Evolutionary conservation across 1,140 invertebrate genomes (phyloP).

Genomic region (Neuroterus valhalla): DNA sequence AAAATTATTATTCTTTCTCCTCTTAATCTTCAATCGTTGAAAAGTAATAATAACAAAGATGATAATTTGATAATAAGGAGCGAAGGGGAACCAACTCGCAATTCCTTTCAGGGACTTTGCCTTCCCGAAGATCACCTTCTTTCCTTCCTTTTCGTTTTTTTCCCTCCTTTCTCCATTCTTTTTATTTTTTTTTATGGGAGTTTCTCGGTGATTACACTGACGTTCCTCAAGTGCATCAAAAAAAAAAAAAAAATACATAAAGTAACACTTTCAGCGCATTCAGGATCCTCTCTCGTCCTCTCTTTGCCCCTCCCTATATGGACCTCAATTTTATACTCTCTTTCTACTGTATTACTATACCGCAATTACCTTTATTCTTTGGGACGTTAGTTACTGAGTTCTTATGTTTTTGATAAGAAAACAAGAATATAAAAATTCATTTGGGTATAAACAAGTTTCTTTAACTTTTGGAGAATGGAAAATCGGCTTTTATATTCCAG

Average conservation of each 20-base stretch:
- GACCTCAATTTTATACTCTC: slow-evolving; percentile 5
- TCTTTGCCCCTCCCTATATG: not conserved
- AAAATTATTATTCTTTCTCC: slow-evolving; percentile 1
- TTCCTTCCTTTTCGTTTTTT: not conserved
- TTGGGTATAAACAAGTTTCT: no score
- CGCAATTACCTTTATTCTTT: slow-evolving; percentile 38
- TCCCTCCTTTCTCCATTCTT: not conserved
- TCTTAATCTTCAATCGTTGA: not conserved
- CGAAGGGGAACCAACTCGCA: not conserved
- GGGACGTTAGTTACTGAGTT: slow-evolving; percentile 41
- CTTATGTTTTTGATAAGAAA: no score
- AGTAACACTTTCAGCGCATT: not conserved
- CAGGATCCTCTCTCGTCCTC: not conserved
- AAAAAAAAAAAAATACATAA: slow-evolving; percentile 4
- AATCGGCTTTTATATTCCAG: no score
- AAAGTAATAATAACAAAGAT: slow-evolving; percentile 12
- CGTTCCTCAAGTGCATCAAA: slow-evolving; percentile 3
- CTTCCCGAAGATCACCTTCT: not conserved
- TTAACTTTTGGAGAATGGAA: slow-evolving; percentile 47
- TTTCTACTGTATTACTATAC: slow-evolving; percentile 12
- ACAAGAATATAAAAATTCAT: no score
- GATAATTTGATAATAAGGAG: slow-evolving; percentile 16
- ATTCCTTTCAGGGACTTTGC: not conserved
- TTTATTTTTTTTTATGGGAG: not conserved
- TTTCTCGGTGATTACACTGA: slow-evolving; percentile 22